These are phyloP conservation scores for Triplophysa rosa DNA, from an alignment of 2,113 vertebrate genomes.

Conservation along the genomic window DNA sequence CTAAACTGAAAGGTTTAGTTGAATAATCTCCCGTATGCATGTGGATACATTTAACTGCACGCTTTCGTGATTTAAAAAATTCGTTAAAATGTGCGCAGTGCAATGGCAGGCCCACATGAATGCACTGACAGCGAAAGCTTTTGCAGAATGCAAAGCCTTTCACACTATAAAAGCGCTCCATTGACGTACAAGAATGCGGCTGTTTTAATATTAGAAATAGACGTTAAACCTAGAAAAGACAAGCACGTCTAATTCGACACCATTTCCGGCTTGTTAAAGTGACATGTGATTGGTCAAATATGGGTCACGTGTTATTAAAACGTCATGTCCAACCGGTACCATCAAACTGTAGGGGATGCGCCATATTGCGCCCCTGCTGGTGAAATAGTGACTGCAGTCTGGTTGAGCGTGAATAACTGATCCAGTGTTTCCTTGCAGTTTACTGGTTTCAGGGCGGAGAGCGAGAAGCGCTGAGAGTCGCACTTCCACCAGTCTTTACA, in stretches of 20 bases:
- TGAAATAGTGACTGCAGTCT: neutral
- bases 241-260: neutral
- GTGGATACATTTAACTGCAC: neutral
- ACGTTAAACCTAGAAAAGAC: neutral
- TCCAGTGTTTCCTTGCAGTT: neutral
- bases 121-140: neutral
- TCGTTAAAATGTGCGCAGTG: too few relatives aligned
- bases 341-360: neutral
- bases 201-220: constrained; percentile 1
- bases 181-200: neutral
- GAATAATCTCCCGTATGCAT: neutral
- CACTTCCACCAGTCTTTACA: constrained; percentile 42
- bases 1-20: too few relatives aligned
- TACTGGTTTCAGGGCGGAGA: constrained; percentile 40
- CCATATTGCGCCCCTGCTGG: neutral
- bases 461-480: constrained; percentile 49
- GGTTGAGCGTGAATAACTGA: neutral
- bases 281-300: neutral
- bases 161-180: neutral
- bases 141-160: neutral
- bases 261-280: neutral
- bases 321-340: neutral
- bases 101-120: neutral
- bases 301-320: neutral
- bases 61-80: neutral